phyloP scores from a whole-genome alignment of 2,888 invertebrate species.

The Octonoba sinensis region DNA sequence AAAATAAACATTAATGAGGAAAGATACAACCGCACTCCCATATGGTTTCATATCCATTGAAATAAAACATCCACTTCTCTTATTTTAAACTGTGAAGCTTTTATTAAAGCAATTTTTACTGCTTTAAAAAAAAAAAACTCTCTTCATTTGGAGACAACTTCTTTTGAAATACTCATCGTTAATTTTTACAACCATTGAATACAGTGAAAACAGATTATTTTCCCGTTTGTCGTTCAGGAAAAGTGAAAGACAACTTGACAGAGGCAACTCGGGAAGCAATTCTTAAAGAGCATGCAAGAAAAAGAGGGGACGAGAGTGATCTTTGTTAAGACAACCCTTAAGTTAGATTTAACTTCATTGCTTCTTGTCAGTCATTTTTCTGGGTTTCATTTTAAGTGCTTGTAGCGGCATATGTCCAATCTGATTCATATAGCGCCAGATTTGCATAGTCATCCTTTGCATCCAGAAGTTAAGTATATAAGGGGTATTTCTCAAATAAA shows the following conservation, averaged over 20 bases:
- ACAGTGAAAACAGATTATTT: neutral
- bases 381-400: neutral
- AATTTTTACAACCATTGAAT: slow-evolving; percentile 10
- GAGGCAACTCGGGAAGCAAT: neutral
- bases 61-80: too few relatives aligned
- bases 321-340: too few relatives aligned
- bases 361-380: slow-evolving; percentile 10
- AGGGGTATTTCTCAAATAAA: too few relatives aligned
- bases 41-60: too few relatives aligned
- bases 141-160: neutral
- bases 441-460: neutral
- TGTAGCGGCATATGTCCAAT: neutral
- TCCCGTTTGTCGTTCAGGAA: slow-evolving; percentile 4
- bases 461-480: too few relatives aligned
- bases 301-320: neutral
- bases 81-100: too few relatives aligned
- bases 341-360: too few relatives aligned
- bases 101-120: too few relatives aligned
- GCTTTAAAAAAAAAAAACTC: neutral
- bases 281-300: neutral
- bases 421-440: neutral
- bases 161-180: neutral
- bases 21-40: too few relatives aligned
- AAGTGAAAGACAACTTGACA: neutral
- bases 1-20: too few relatives aligned